Base-by-base conservation (phyloP, 2,113 vertebrate species). In the Ellobius talpinus region DNA sequence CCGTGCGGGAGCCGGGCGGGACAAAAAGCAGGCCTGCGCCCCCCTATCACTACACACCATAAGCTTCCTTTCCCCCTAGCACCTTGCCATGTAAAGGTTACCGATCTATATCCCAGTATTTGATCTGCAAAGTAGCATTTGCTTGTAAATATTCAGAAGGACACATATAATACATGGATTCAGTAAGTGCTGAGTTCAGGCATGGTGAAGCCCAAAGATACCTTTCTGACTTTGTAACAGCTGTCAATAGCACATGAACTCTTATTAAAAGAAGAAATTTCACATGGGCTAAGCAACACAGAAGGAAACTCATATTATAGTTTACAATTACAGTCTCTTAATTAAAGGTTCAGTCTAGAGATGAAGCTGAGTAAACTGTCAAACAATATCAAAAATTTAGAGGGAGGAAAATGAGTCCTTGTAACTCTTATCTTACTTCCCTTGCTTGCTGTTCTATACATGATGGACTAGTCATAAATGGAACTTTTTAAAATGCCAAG, bases 321-420 rank as follows among this genome's bases (percentile, higher is more conserved):
- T 78, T 97, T 94, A 84, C 21, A 89, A 90, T 76, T 74, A 61
- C 47, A 91, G 65, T 77, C 31, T 91, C 24, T 72, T 88, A 77
- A 87, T 74, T 93, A 96, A 86, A 93, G 29, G 42, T 87, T 65
- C 17, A 42, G 16, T 79, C 84, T 90, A 96, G 29, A 93, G 90
- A 66, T 90, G 70, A 95, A 96, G 93, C 29, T 61, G 65, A 87
- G 14, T 31, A 91, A 92, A 47, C 4, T 91, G 24, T 93, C 78
- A 81, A 91, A 47, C 52, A 87, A 82, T 55, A 95, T 39, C 66
- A 65, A 81, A 76, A 87, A 92, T 36, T 91, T 72, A 91, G 72
- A 73, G 45, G 74, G 73, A 63, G 63, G 45, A 65, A 81, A 89
- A 85, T 65, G 81, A 88, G 24, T 90, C 29, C 82, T 96, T 74